Conservation (phyloP, 2,888 invertebrate genomes). For the Nomada ferruginata region DNA sequence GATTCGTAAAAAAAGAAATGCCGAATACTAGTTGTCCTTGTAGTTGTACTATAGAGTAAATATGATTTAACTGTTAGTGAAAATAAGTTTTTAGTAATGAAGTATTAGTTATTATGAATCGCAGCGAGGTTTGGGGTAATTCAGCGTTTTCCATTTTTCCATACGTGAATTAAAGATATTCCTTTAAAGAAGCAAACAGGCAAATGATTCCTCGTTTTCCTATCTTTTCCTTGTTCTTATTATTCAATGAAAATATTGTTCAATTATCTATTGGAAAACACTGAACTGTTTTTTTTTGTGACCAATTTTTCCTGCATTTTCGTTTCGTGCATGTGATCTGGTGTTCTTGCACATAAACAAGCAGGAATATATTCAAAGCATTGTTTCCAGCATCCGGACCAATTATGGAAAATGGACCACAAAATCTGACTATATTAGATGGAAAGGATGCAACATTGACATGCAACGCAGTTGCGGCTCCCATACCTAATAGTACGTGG, state of each 20-base stretch:
- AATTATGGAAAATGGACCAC: constrained; percentile 92
- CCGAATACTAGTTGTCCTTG: constrained; percentile 2
- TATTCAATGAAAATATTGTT: neutral
- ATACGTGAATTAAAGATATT: neutral
- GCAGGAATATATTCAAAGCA: constrained; percentile 15
- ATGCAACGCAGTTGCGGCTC: constrained; percentile 96
- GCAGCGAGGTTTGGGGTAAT: constrained; percentile 45
- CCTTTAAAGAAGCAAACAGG: no score
- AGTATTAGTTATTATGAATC: constrained; percentile 38
- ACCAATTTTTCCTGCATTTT: constrained; percentile 44
- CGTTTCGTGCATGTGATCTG: constrained; percentile 52
- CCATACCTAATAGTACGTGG: constrained; percentile 96
- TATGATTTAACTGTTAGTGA: constrained; percentile 15
- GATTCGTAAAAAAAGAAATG: constrained; percentile 7
- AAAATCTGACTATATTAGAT: constrained; percentile 95
- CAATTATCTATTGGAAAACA: constrained; percentile 32
- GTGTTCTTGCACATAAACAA: neutral
- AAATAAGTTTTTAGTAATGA: constrained; percentile 24
- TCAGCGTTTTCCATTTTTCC: constrained; percentile 41
- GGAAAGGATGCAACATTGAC: constrained; percentile 95
- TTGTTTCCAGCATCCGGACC: constrained; percentile 92
- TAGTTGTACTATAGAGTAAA: constrained; percentile 34
- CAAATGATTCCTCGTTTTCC: no score
- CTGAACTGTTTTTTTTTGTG: constrained; percentile 41
- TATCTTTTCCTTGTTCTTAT: neutral